Conservation (phyloP, 2,888 invertebrate genomes). For the Hirtodrosophila alboralis region DNA sequence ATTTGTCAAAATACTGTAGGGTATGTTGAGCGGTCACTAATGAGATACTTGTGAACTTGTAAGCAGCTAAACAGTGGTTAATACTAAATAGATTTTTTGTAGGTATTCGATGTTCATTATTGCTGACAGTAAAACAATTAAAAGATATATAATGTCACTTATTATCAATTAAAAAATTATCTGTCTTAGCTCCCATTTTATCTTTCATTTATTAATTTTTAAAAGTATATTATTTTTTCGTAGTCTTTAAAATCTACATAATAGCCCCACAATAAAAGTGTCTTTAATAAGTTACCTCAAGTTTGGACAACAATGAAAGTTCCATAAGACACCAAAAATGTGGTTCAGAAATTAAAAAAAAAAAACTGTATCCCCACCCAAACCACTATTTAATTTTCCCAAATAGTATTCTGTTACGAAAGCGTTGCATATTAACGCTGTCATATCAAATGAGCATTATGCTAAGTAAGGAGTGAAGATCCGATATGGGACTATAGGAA, state of each 20-base stretch:
- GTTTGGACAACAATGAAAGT: conserved; percentile 58
- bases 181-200: conserved; percentile 12
- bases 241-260: conserved; percentile 16
- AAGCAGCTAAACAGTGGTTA: too few relatives aligned
- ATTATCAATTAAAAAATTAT: conserved; percentile 1
- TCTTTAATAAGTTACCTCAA: conserved; percentile 30
- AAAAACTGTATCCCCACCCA: conserved; percentile 11
- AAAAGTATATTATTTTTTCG: conserved; percentile 12
- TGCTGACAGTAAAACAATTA: too few relatives aligned
- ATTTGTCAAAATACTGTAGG: too few relatives aligned
- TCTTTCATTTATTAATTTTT: not conserved
- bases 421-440: conserved; percentile 54
- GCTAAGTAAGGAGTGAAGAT: conserved; percentile 69
- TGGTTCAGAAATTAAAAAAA: conserved; percentile 8
- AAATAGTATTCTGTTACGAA: conserved; percentile 49
- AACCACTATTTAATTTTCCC: conserved; percentile 19
- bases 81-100: too few relatives aligned
- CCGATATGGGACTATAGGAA: conserved; percentile 41
- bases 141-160: too few relatives aligned
- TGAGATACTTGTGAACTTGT: too few relatives aligned
- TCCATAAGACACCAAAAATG: conserved; percentile 21
- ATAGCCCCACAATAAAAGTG: conserved; percentile 11
- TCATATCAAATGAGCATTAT: conserved; percentile 68
- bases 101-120: too few relatives aligned
- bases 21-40: too few relatives aligned